Evolutionary conservation across 2,113 vertebrate species (phyloP).

Genomic region (Formicarius rufipectus): DNA sequence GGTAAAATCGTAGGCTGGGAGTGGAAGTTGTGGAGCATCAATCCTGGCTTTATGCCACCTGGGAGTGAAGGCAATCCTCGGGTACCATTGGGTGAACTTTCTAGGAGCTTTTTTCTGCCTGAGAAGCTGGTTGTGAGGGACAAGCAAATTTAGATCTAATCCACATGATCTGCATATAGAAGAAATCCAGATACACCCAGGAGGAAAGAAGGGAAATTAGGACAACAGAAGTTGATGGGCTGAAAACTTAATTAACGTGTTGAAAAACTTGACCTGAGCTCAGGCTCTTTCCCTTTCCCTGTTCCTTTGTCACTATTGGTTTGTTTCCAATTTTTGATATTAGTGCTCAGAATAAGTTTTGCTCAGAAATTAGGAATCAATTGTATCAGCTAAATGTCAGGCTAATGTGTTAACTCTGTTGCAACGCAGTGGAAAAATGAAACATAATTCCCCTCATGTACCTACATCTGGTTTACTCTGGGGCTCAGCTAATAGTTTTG

Average conservation of each 20-base stretch:
- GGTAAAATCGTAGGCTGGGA: neutral
- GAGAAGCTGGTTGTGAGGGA: neutral
- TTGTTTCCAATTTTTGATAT: neutral
- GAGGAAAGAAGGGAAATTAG: constrained; percentile 18
- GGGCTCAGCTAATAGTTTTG: neutral
- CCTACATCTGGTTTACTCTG: neutral
- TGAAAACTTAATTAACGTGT: constrained; percentile 30
- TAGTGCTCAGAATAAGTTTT: neutral
- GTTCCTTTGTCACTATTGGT: neutral
- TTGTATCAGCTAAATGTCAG: neutral
- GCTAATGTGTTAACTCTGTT: constrained; percentile 28
- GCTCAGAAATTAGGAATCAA: neutral
- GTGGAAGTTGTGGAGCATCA: constrained; percentile 36
- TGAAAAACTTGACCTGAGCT: neutral
- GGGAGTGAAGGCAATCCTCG: neutral
- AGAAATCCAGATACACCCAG: neutral
- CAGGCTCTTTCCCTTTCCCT: neutral
- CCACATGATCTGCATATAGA: neutral
- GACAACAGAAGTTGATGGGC: neutral
- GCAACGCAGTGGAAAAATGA: neutral
- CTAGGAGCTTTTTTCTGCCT: neutral
- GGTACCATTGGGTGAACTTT: neutral
- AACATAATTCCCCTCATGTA: neutral
- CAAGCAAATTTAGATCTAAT: neutral
- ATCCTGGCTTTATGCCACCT: neutral